Conservation (phyloP, 64 coral and sea anemone genomes). For the Anthopleura sola region DNA sequence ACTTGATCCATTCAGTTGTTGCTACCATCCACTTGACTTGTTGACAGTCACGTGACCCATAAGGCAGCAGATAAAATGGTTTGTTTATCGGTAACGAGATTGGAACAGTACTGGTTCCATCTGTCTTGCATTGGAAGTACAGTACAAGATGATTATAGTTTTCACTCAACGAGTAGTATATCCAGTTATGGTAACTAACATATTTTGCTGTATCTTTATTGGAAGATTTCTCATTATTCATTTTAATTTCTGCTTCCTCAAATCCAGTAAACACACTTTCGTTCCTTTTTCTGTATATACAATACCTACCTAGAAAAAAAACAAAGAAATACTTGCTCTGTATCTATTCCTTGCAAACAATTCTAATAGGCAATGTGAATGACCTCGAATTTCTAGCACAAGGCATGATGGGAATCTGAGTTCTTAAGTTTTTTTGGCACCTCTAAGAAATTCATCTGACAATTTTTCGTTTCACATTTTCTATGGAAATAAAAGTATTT, state of each 20-base stretch:
- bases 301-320: neutral
- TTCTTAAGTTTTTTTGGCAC: no score
- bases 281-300: neutral
- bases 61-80: slow-evolving; percentile 41
- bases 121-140: neutral
- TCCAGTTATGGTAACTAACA: neutral
- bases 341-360: no score
- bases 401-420: no score
- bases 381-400: no score
- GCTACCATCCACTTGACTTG: slow-evolving; percentile 44
- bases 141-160: neutral
- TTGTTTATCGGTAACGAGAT: slow-evolving; percentile 1
- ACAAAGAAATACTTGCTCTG: no score
- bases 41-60: slow-evolving; percentile 32
- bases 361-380: no score
- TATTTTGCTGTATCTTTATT: neutral
- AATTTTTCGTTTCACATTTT: no score
- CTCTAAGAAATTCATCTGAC: no score
- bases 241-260: neutral
- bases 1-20: slow-evolving; percentile 45
- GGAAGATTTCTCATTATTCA: neutral
- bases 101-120: neutral
- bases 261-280: neutral
- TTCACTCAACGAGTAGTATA: neutral
- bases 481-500: no score